Evolutionary conservation across 2,113 vertebrate genomes (phyloP).

Genomic region (Mesembrinibis cayennensis): DNA sequence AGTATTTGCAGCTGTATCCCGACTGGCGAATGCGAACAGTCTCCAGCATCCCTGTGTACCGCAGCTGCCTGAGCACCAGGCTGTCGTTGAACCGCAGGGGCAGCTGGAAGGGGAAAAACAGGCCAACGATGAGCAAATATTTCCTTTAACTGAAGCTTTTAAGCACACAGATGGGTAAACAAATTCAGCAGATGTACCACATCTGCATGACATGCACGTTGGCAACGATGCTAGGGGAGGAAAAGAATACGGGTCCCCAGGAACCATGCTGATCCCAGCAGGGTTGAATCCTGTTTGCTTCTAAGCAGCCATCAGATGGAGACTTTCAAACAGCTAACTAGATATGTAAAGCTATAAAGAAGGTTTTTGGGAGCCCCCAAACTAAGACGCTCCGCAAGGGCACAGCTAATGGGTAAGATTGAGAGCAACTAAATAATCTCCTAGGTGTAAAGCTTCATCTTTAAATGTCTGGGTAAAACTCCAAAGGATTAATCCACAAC

Average conservation of each 20-base stretch:
- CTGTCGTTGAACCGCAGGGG: conserved; percentile 89
- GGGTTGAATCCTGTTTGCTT: neutral
- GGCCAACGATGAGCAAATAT: neutral
- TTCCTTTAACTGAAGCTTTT: neutral
- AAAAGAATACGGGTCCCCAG: neutral
- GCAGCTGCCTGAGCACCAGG: conserved; percentile 94
- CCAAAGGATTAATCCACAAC: neutral
- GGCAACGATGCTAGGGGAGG: accelerated
- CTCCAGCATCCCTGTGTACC: conserved; percentile 98
- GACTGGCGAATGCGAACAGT: conserved; percentile 95
- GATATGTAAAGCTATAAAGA: neutral
- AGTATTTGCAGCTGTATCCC: conserved; percentile 95
- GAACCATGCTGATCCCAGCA: neutral
- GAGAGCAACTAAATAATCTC: neutral
- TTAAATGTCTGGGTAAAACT: neutral
- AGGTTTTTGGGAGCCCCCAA: neutral
- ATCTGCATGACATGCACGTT: accelerated
- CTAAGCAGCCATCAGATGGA: neutral
- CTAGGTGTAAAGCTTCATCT: neutral
- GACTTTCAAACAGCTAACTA: neutral
- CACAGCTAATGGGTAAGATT: neutral
- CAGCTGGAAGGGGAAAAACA: conserved; percentile 76
- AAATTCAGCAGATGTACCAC: neutral
- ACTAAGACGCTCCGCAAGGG: neutral
- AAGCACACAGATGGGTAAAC: neutral